A percentile compares a stretch with the other conserved stretches of the same genome.
Conservation (phyloP, 2,888 invertebrate genomes). For the Drosophila austrosaltans region DNA sequence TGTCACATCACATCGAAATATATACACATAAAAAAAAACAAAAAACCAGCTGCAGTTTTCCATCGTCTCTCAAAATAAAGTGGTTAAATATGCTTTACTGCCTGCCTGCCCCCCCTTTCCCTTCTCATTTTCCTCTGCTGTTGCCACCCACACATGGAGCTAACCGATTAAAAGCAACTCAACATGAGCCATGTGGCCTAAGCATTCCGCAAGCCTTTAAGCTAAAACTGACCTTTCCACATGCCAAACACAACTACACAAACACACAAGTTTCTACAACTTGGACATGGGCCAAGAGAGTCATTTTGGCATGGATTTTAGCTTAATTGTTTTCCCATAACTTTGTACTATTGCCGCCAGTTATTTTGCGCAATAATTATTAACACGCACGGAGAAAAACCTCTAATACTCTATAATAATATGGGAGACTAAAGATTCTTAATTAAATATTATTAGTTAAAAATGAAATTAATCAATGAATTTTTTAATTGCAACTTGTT, state of each 20-base stretch:
- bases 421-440: not conserved
- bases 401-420: not conserved
- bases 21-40: not conserved
- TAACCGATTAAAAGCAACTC: conserved; percentile 58
- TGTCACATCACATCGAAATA: conserved; percentile 33
- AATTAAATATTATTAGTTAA: no score
- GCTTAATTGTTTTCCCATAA: conserved; percentile 67
- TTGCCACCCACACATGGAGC: conserved; percentile 36
- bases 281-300: conserved; percentile 41
- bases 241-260: conserved; percentile 39
- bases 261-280: conserved; percentile 14
- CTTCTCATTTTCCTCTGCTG: conserved; percentile 15
- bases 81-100: conserved; percentile 32
- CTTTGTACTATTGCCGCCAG: conserved; percentile 45
- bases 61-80: conserved; percentile 31
- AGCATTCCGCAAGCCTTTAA: conserved; percentile 61
- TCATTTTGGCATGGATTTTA: conserved; percentile 41
- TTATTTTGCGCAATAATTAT: conserved; percentile 44
- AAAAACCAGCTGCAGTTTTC: conserved; percentile 54
- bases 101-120: not conserved
- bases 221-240: conserved; percentile 67
- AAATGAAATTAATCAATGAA: no score
- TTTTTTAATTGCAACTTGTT: no score
- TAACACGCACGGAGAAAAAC: conserved; percentile 4
- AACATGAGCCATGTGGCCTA: conserved; percentile 44